phyloP scores from a whole-genome alignment of 2,888 invertebrate genomes.

The Nomada hirtipes region DNA sequence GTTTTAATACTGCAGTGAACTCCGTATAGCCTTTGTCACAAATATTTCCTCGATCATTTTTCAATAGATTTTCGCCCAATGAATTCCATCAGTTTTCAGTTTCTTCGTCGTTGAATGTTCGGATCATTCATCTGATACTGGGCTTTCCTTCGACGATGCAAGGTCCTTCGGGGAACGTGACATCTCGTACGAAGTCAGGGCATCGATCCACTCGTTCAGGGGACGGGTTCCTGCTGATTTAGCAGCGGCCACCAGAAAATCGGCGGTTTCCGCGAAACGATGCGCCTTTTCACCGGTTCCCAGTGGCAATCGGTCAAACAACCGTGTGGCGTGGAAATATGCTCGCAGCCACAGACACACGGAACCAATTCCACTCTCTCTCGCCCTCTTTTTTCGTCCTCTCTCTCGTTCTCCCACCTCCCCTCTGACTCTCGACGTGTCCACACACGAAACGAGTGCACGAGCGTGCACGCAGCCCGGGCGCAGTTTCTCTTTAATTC shows the following conservation, averaged over 20 bases:
- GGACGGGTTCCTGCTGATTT: conserved; percentile 50
- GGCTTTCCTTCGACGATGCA: too few species aligned
- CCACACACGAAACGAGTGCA: conserved; percentile 20
- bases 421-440: not conserved
- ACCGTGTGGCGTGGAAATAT: conserved; percentile 37
- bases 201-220: not conserved
- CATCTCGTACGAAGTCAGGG: not conserved
- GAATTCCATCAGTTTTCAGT: too few species aligned
- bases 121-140: too few species aligned
- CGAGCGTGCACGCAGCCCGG: conserved; percentile 40
- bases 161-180: not conserved
- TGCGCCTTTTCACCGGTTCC: conserved; percentile 59
- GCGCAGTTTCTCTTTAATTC: conserved; percentile 70
- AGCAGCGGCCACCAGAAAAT: conserved; percentile 59
- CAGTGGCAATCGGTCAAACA: conserved; percentile 57
- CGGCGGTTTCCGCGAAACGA: conserved; percentile 69
- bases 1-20: too few species aligned
- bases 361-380: not conserved
- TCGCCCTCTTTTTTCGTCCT: not conserved
- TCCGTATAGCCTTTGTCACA: too few species aligned
- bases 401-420: not conserved
- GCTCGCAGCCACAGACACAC: conserved; percentile 24
- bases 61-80: too few species aligned
- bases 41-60: too few species aligned
- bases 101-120: too few species aligned